Percentiles rank a stretch among this genome's conserved stretches.
phyloP scores from a whole-genome alignment of 53 echinoderm and acorn worm genomes.

The Antedon mediterranea region DNA sequence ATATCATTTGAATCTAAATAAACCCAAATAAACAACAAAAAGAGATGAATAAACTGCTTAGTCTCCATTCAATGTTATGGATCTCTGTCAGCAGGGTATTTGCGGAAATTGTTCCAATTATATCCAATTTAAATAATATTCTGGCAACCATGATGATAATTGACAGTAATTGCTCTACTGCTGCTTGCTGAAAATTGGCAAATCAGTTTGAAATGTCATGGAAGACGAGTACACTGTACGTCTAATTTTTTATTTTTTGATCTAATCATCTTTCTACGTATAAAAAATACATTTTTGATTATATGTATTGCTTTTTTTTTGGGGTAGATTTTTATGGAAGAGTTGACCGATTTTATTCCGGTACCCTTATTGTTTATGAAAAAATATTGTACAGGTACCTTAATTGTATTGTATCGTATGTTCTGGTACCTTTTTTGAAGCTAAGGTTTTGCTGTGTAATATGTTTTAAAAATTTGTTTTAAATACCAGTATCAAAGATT shows the following conservation, averaged over 20 bases:
- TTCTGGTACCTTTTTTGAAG: too few relatives aligned
- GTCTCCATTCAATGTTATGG: not conserved
- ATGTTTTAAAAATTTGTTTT: too few relatives aligned
- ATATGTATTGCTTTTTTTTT: too few relatives aligned
- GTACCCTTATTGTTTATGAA: too few relatives aligned
- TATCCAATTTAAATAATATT: not conserved
- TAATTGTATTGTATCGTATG: too few relatives aligned
- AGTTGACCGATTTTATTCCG: too few relatives aligned
- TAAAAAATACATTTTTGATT: too few relatives aligned
- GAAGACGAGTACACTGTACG: not conserved
- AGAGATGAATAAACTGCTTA: not conserved
- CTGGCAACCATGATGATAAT: not conserved
- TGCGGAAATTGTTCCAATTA: slow-evolving; percentile 1
- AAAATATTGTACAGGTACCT: too few relatives aligned
- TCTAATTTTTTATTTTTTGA: not conserved
- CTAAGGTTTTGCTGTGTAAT: too few relatives aligned
- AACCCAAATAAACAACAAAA: not conserved
- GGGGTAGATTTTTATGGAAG: too few relatives aligned
- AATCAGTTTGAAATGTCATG: not conserved
- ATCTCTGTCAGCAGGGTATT: not conserved
- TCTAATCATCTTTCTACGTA: not conserved
- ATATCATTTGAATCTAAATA: not conserved
- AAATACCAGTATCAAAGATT: too few relatives aligned
- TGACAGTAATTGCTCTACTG: not conserved
- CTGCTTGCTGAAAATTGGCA: not conserved